Base-by-base conservation (phyloP, 2,888 invertebrate species). In the Drosophila percnosoma region DNA sequence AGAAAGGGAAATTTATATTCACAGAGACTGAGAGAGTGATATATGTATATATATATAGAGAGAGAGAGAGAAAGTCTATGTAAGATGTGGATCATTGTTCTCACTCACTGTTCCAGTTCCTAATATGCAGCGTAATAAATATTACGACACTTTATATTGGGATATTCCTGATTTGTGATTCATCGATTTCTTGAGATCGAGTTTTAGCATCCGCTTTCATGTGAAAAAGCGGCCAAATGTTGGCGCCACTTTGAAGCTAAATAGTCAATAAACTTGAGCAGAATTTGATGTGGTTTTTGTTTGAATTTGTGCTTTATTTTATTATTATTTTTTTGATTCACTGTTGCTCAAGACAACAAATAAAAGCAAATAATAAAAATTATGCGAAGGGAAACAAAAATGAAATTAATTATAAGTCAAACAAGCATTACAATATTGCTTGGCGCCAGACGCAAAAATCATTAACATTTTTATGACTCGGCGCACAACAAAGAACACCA, bases 381-480 rank as follows among this genome's bases (percentile, higher is more conserved):
- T 79, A 75, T 80, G 76, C 68, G 60, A 53, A 68, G 69, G 70
- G 62, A 68, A 68, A 66, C 60, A 78, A 69, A 83, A 81, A 84
- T 85, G 70, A 87, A 87, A 90, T 89, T 90, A 89, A 89, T 89
- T 89, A 89, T 87, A 90, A 90, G 84, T 90, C 87, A 89, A 84
- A 82, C 89, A 89, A 89, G 84, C 78, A 89, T 89, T 89, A 89
- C 89, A 91, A 75, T 83, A 77, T 84, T 82, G 89, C 81, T 83
- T 89, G 89, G 89, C 89, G 89, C 89, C 89, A 89, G 89, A 85
- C 91, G 36, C 70, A 80, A 80, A 89, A 89, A 84, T 80, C 91
- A 91, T 91, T 91, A 89, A 87, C 89, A 90, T 90, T 90, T 89
- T 89, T 89, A 91, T 89, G 85, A 82, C 80, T 75, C 87, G 84